Evolutionary conservation across 2,888 invertebrate species (phyloP).

Genomic region (Linhomoeus sp.): DNA sequence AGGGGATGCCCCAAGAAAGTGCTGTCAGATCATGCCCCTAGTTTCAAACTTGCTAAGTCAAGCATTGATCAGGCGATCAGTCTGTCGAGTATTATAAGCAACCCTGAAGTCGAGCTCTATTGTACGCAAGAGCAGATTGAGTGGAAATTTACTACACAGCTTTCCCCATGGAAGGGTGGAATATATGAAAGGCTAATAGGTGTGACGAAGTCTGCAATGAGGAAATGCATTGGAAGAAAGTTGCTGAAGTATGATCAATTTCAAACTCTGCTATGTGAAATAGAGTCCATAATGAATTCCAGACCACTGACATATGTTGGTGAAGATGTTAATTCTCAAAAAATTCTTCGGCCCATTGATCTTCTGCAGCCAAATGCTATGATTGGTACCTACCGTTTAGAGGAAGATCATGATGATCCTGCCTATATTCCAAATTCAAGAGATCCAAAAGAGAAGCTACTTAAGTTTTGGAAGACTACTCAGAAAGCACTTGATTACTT

Average conservation of each 20-base stretch:
- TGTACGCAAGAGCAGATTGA: background rate
- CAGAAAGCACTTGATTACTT: background rate
- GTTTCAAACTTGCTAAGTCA: background rate
- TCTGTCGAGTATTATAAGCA: too few species aligned
- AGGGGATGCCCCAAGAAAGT: slow-evolving; percentile 6
- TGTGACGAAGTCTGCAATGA: slow-evolving; percentile 1
- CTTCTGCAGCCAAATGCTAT: background rate
- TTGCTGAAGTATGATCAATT: slow-evolving; percentile 4
- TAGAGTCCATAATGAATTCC: slow-evolving; percentile 5
- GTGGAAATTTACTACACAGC: slow-evolving; percentile 6
- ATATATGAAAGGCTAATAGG: slow-evolving; percentile 7
- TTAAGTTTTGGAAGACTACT: background rate
- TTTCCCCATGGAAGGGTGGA: slow-evolving; percentile 7
- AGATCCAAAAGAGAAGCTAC: background rate
- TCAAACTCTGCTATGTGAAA: slow-evolving; percentile 3
- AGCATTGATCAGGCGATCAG: too few species aligned
- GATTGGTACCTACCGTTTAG: background rate
- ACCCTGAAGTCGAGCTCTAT: background rate
- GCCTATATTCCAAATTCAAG: background rate
- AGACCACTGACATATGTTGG: slow-evolving; percentile 6
- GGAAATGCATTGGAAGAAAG: slow-evolving; percentile 5
- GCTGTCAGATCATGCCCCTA: slow-evolving; percentile 4
- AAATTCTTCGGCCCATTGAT: background rate
- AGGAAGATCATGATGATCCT: background rate
- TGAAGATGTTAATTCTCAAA: background rate